Conservation (phyloP, 2,113 vertebrate species). For the Dasyurus viverrinus region DNA sequence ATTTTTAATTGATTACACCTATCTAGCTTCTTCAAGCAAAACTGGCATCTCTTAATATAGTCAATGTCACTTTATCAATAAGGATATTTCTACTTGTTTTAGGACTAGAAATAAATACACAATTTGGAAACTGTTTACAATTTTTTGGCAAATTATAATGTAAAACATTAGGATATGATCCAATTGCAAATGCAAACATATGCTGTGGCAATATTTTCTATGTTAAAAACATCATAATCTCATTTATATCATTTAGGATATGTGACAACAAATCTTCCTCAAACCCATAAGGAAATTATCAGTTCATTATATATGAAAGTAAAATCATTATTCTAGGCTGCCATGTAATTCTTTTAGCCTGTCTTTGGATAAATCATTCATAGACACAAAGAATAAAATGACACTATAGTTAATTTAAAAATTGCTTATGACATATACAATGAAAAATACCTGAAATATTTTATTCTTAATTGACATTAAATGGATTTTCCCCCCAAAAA, state of each 20-base stretch:
- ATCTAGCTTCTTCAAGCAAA: not conserved
- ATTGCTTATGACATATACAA: not conserved
- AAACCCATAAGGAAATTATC: not conserved
- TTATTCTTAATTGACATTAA: not conserved
- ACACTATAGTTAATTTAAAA: not conserved
- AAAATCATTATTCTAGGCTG: not conserved
- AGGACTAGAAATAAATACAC: not conserved
- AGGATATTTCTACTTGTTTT: not conserved
- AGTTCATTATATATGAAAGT: not conserved
- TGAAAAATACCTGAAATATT: not conserved
- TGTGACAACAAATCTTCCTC: not conserved
- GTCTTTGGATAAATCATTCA: not conserved
- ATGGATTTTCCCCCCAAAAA: not conserved
- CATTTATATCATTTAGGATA: not conserved
- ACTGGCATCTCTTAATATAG: not conserved
- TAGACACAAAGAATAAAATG: not conserved
- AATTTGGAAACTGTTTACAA: not conserved
- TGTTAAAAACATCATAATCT: not conserved
- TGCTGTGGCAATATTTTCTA: not conserved
- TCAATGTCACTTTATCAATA: not conserved
- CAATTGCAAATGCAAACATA: not conserved
- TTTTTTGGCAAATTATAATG: not conserved
- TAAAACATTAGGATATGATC: not conserved
- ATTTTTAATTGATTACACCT: not conserved
- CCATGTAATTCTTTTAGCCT: not conserved